Evolutionary conservation across 2,797 vertebrate species (phyloP).

Genomic region (Thripadectes ignobilis): DNA sequence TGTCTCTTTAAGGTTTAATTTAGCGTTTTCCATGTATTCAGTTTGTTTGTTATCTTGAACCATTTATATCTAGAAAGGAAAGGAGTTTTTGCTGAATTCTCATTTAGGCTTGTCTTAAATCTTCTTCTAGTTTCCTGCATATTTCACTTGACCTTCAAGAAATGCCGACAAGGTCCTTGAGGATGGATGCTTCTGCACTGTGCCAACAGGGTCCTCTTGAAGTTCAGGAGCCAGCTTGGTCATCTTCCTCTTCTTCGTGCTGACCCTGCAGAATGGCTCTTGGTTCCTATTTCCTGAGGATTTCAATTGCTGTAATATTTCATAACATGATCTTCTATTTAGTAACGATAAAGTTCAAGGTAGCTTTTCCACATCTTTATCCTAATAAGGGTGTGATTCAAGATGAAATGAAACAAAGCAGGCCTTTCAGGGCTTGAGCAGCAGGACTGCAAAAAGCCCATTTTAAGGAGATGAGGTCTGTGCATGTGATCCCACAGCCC

Average conservation of each 20-base stretch:
- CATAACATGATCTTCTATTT: not conserved
- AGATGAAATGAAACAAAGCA: not conserved
- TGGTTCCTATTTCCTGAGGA: slow-evolving; percentile 29
- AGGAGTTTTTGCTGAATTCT: slow-evolving; percentile 51
- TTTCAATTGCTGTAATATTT: slow-evolving; percentile 7
- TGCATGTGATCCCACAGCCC: not conserved
- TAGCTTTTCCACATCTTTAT: not conserved
- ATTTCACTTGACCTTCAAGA: slow-evolving; percentile 46
- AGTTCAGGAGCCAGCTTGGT: not conserved
- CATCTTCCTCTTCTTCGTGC: not conserved
- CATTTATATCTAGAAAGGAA: slow-evolving; percentile 59
- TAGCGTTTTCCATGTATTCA: slow-evolving; percentile 16
- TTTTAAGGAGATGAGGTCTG: not conserved
- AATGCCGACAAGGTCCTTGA: not conserved
- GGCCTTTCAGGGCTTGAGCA: not conserved
- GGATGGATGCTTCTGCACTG: not conserved
- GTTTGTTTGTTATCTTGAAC: slow-evolving; percentile 14
- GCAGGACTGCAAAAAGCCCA: not conserved
- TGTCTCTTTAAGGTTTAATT: slow-evolving; percentile 7
- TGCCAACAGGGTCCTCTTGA: not conserved
- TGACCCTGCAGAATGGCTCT: not conserved
- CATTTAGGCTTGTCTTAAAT: slow-evolving; percentile 34
- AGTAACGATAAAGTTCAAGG: slow-evolving; percentile 30
- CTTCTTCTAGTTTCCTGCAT: slow-evolving; percentile 44
- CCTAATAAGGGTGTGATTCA: not conserved